These are phyloP conservation scores for Otus scops DNA, from an alignment of 2,797 vertebrate species.

Conservation along the genomic window DNA sequence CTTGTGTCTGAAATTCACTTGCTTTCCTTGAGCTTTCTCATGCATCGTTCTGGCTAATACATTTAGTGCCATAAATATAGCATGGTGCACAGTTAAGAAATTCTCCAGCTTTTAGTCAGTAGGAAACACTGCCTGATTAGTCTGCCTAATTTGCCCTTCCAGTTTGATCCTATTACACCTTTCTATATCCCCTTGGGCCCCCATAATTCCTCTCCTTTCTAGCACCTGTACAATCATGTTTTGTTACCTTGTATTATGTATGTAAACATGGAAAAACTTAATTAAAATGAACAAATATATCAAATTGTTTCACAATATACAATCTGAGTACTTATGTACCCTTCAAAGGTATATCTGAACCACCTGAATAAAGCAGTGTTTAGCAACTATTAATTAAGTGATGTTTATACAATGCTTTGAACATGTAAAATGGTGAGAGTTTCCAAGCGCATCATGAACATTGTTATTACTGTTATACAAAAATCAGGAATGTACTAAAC, in stretches of 20 bases:
- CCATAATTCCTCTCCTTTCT: background rate
- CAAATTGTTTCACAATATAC: constrained; percentile 9
- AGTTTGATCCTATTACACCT: background rate
- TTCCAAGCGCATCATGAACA: background rate
- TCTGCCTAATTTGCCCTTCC: background rate
- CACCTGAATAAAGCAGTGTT: constrained; percentile 11
- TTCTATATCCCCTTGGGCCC: background rate
- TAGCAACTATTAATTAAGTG: constrained; percentile 28
- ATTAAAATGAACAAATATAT: constrained; percentile 32
- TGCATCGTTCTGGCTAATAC: background rate
- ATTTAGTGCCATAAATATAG: background rate
- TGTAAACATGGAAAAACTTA: background rate
- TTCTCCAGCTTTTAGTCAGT: background rate
- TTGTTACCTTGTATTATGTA: background rate
- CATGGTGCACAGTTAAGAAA: background rate
- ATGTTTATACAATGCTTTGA: constrained; percentile 38
- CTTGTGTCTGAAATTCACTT: background rate
- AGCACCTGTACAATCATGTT: background rate
- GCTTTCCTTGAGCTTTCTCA: background rate
- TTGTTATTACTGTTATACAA: background rate
- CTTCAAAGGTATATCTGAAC: constrained; percentile 5
- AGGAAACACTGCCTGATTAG: background rate
- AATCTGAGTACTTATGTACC: background rate
- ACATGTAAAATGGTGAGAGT: background rate
- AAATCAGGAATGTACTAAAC: constrained; percentile 21